Evolutionary conservation across 1,140 invertebrate genomes (phyloP), one percentile per base, ranked within the genome.

Genomic region (Popillia japonica): DNA sequence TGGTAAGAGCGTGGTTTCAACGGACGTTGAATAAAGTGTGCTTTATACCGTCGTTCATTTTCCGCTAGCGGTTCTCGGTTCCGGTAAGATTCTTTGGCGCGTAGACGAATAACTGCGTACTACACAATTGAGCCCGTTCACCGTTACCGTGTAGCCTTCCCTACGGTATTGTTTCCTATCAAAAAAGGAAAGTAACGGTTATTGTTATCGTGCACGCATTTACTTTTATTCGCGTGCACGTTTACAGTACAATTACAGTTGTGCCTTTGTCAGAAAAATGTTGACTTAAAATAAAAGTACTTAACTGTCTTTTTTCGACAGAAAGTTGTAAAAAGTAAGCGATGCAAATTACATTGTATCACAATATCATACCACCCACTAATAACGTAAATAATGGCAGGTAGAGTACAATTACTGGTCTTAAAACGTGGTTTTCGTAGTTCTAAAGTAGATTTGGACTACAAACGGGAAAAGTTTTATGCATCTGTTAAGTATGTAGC

Each of bases 181-280:
- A 34, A 34, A 55, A 48, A 64, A 68, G 22, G 27, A 34, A 34
- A 68, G 0, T 68, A 68, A 68, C 20, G 61, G 61, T 23, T 68
- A 68, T 68, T 22, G 61, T 22, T 23, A 34, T 27, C 61, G 61
- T 34, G 22, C 61, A 68, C 61, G 27, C 61, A 68, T 68, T 68
- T 34, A 68, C 61, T 22, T 68, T 68, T 68, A 68, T 68, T 55
- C 17, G 48, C 17, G 17, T 10, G 22, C 22, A 27, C 20, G 27
- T 3, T 68, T 23, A 34, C 22, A 10, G 22, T 11, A 20, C 27
- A 34, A 34, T 34, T 23, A 23, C 59, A 17, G 59, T 22, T 23
- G 20, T 10, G 17, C 59, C 9, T 9, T 64, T 68, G 20, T 68
- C 61, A 34, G 2, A 34, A 22, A 68, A 68, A 68, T 68, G 22